These are phyloP conservation scores for Molossus molossus DNA, from an alignment of 2,797 vertebrate genomes.

Conservation along the genomic window DNA sequence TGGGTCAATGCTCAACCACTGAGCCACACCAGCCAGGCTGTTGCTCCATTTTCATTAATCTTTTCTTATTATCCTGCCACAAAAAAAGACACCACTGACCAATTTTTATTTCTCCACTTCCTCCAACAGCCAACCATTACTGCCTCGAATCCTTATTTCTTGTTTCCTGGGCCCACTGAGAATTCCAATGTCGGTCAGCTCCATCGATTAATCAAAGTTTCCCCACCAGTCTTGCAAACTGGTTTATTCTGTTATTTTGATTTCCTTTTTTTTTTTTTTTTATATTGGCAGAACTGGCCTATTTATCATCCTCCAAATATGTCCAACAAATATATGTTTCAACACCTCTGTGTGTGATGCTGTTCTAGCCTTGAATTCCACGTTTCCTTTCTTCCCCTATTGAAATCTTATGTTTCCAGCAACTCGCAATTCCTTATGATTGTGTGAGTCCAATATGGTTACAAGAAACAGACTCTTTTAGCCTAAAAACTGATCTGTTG, in stretches of 20 bases:
- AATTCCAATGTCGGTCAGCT: conserved; percentile 46
- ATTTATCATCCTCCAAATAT: conserved; percentile 44
- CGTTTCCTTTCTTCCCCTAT: neutral
- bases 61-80: neutral
- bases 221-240: conserved; percentile 36
- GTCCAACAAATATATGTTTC: conserved; percentile 26
- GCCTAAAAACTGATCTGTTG: neutral
- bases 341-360: neutral
- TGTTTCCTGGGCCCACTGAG: neutral
- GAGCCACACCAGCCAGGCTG: no score
- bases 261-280: neutral
- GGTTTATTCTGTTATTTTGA: conserved; percentile 52
- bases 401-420: conserved; percentile 44
- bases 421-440: conserved; percentile 1
- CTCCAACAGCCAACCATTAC: neutral
- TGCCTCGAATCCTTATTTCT: conserved; percentile 8
- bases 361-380: neutral
- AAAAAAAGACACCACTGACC: neutral
- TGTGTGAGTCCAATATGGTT: conserved; percentile 1
- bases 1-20: no score
- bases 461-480: conserved; percentile 12
- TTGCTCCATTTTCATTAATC: conserved; percentile 8
- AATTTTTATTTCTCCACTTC: conserved; percentile 27
- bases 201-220: conserved; percentile 66
- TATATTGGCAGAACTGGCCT: conserved; percentile 29